Base-by-base conservation (phyloP, 2,113 vertebrate species). In the Alethe diademata region DNA sequence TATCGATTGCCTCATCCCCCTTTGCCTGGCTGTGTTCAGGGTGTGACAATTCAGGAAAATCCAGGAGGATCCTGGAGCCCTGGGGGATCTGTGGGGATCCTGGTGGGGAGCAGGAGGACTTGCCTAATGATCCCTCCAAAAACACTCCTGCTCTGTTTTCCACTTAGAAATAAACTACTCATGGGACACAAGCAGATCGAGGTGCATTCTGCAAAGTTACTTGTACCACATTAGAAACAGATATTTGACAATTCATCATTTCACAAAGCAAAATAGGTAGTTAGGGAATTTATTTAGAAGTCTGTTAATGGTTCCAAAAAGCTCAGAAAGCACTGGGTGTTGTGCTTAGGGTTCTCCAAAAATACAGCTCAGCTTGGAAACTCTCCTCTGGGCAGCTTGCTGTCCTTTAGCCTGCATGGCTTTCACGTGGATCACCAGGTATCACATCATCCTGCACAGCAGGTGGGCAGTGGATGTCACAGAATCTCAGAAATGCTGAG, bases 221-320 rank as follows among this genome's bases (percentile, higher is more conserved):
- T 25, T 20, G 4, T 5, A 7, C 7, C 20, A 11, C 12, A 4
- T 24, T 57, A 70, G 54, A 84, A 47, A 76, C 6, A 7, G 7
- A 5, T 13, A 23, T 31, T 72, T 74, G n/a, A 19, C 45, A 58
- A 29, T 14, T 50, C 24, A n/a, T 8, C 19, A 31, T 36, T 73
- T 70, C 40, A 66, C 15, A 47, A 47, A 56, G 24, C 14, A 25
- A 76, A 65, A 35, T 1, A 29, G 42, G 18, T 2, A 1, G 11
- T 18, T 13, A 54, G n/a, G 38, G 57, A n/a, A 53, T 47, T 36
- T 35, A 26, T 19, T 66, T 33, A 62, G 14, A 31, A 43, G 23
- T 14, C 18, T 2, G 1, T 8, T 14, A 11, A 17, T 0, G 2
- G 13, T 12, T 53, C 24, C 48, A 14, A 22, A 57, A 0, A 40